phyloP scores from a whole-genome alignment of 37 sponge, comb jelly and placozoan species.

The Halisarca cf. caerulea region DNA sequence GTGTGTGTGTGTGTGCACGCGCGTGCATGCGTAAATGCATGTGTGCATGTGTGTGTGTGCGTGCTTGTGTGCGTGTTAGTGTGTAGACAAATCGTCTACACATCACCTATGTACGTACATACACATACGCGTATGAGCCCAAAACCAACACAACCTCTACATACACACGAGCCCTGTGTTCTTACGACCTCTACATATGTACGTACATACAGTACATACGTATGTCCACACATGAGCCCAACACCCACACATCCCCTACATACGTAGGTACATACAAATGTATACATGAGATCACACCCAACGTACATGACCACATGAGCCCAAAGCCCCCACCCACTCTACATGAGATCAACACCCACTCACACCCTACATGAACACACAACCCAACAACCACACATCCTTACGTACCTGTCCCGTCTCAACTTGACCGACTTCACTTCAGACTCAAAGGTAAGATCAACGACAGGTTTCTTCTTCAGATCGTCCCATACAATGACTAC shows the following conservation, averaged over 20 bases:
- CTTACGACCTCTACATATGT: no score
- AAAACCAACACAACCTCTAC: background rate
- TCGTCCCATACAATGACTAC: slow-evolving; percentile 96
- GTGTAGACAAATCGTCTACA: no score
- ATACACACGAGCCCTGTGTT: no score
- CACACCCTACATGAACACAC: background rate
- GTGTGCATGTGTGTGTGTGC: slow-evolving; percentile 15
- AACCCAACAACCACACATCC: background rate
- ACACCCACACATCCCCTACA: no score
- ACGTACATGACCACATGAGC: background rate
- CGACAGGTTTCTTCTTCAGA: slow-evolving; percentile 81
- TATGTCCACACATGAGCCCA: no score
- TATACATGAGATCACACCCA: background rate
- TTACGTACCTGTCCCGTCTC: slow-evolving; percentile 81
- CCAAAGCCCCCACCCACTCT: background rate
- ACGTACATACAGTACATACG: no score
- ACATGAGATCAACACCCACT: background rate
- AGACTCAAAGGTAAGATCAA: slow-evolving; percentile 76
- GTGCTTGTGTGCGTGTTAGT: background rate
- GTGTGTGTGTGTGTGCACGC: no score
- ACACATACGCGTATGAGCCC: background rate
- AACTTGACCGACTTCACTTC: slow-evolving; percentile 83
- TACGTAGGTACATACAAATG: background rate
- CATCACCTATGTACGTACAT: background rate
- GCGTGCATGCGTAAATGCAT: background rate